Base-by-base conservation (phyloP, 2,797 vertebrate genomes). In the Heterohyrax brucei region DNA sequence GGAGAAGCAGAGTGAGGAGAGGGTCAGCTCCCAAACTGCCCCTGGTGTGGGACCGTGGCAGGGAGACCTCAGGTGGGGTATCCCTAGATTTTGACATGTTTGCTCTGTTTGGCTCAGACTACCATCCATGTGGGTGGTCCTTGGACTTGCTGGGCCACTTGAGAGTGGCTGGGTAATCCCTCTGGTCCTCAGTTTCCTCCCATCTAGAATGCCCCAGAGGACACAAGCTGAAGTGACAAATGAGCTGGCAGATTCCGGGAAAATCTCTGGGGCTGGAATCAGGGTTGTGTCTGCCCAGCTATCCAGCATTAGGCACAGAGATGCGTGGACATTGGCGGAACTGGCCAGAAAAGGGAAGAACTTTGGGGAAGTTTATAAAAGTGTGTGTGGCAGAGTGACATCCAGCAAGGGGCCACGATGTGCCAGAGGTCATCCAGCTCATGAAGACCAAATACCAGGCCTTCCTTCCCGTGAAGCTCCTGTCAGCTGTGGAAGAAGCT, bases 361-460 rank as follows among this genome's bases (percentile, higher is more conserved):
- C 81, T 96, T 75, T 39, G 90, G 87, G 79, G 92, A 94, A 94
- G 89, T 96, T 96, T 95, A 83, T 92, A 95, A 95, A 96, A 83
- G 39, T 10, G 5, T 70, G 79, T 94, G 53, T 77, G 89, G 33
- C 76, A 78, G 1, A 62, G 56, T 0, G 5, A 61, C 1, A 1
- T 89, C 68, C 79, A 79, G 93, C 81, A 66, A 79, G 64, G 87
- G 59, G 30, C 88, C 33, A 2, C 4, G n/a, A 70, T 0, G 1
- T 28, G 50, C 93, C 50, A 84, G 59, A 85, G 70, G 94, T 82
- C 93, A 66, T 83, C 50, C n/a, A 4, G 10, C 22, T 87, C 68
- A 24, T 64, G 46, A 70, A 92, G 78, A 50, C 46, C 19, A 3
- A 18, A 59, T 6, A 21, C 76, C 30, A 86, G 39, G 64, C 48